Evolutionary conservation across 2,113 vertebrate species (phyloP).

Genomic region (Empidonax alnorum): DNA sequence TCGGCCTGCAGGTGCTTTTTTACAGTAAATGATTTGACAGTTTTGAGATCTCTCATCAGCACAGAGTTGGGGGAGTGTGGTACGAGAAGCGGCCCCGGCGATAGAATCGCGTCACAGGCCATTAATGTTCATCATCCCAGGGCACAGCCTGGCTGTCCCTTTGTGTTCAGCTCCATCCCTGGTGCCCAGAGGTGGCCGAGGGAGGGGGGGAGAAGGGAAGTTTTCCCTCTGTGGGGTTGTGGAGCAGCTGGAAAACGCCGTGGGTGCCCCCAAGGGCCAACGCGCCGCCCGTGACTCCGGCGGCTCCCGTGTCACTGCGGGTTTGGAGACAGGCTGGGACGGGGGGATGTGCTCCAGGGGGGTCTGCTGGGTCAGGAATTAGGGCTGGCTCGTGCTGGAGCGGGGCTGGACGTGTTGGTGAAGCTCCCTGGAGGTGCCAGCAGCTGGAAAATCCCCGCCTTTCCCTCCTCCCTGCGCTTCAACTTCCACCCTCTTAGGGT

Average conservation of each 20-base stretch:
- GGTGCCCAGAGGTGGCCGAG: not conserved
- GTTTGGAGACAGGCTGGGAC: not conserved
- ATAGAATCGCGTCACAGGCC: conserved; percentile 20
- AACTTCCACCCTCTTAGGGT: accelerated
- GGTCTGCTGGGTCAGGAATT: not conserved
- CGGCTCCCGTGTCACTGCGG: not conserved
- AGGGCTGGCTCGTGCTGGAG: not conserved
- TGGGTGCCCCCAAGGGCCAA: not conserved
- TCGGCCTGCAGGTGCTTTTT: conserved; percentile 17
- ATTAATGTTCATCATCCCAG: not conserved
- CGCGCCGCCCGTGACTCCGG: too few species aligned
- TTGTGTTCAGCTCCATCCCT: not conserved
- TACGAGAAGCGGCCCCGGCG: not conserved
- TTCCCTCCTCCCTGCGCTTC: not conserved
- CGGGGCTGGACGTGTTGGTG: not conserved
- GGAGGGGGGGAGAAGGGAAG: not conserved
- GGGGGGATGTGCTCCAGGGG: not conserved
- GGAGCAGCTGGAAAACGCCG: not conserved
- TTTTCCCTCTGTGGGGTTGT: not conserved
- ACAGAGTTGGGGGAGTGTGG: not conserved
- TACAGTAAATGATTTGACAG: not conserved
- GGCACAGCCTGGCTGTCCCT: not conserved
- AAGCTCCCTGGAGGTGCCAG: not conserved
- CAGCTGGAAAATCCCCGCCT: not conserved
- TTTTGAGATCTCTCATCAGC: not conserved